Evolutionary conservation across 2,888 invertebrate species (phyloP).

Genomic region (Euclidia mi): DNA sequence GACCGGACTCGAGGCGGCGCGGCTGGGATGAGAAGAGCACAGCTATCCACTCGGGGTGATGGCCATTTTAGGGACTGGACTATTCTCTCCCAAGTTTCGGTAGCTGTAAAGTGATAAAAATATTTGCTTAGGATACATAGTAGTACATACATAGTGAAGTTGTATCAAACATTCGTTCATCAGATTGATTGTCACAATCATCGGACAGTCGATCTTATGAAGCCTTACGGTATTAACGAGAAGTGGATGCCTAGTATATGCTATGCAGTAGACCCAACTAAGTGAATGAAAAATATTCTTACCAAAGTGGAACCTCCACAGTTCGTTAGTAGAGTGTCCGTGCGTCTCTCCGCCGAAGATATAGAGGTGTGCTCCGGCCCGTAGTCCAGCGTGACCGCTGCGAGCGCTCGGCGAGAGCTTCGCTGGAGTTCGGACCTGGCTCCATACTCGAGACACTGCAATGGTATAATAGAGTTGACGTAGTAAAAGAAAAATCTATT

Average conservation of each 20-base stretch:
- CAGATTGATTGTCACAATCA: too few relatives aligned
- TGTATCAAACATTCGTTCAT: too few relatives aligned
- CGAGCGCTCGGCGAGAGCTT: constrained; percentile 92
- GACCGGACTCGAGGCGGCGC: constrained; percentile 58
- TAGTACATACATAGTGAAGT: too few relatives aligned
- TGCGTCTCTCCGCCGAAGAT: constrained; percentile 94
- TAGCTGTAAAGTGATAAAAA: constrained; percentile 81
- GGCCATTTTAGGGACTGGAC: constrained; percentile 91
- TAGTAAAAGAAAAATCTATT: too few relatives aligned
- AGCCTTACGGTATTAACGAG: too few relatives aligned
- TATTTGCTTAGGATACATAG: not conserved
- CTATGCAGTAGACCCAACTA: not conserved
- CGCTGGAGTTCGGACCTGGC: constrained; percentile 90
- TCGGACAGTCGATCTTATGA: too few relatives aligned
- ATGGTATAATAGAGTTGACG: not conserved
- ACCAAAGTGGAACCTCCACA: constrained; percentile 96
- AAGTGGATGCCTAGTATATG: too few relatives aligned
- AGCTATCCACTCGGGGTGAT: constrained; percentile 92
- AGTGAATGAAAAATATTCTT: constrained; percentile 3
- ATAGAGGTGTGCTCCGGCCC: constrained; percentile 94
- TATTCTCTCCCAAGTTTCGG: constrained; percentile 94
- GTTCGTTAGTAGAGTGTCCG: constrained; percentile 93
- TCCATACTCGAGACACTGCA: constrained; percentile 91
- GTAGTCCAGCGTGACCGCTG: constrained; percentile 94
- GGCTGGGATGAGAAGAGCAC: constrained; percentile 91